These are phyloP conservation scores for Piscicola geometra DNA, from an alignment of 2,888 invertebrate species.

Conservation along the genomic window DNA sequence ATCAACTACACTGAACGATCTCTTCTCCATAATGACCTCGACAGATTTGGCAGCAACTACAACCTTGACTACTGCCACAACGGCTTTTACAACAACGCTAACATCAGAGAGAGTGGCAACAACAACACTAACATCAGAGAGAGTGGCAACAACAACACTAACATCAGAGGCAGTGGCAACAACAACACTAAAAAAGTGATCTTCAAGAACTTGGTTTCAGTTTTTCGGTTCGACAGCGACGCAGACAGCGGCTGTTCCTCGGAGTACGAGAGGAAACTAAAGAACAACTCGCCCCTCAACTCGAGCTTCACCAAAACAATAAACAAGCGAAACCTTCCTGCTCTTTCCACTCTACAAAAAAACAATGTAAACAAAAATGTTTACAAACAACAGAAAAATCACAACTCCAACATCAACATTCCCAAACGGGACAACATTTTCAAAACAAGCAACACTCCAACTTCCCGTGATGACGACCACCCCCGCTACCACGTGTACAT, in stretches of 20 bases:
- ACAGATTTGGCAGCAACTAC: neutral
- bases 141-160: neutral
- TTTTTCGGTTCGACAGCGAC: conserved; percentile 35
- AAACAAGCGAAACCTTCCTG: neutral
- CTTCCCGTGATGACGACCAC: neutral
- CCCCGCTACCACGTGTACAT: neutral
- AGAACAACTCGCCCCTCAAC: neutral
- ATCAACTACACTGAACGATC: too few relatives aligned
- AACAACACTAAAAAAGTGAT: conserved; percentile 28
- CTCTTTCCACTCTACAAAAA: neutral
- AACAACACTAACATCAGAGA: neutral
- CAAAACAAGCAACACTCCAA: neutral
- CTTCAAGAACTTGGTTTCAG: conserved; percentile 35
- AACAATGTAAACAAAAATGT: too few relatives aligned
- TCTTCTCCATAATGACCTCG: too few relatives aligned
- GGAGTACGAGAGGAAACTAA: conserved; percentile 22
- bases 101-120: neutral
- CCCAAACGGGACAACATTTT: too few relatives aligned
- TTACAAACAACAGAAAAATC: neutral
- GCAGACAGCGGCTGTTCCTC: conserved; percentile 32
- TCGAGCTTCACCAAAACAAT: too few relatives aligned
- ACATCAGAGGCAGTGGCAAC: neutral
- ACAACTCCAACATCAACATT: neutral
- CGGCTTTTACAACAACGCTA: neutral
- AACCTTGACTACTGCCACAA: neutral